Base-by-base conservation (phyloP, 2,888 invertebrate species). In the Nudaria mundana region DNA sequence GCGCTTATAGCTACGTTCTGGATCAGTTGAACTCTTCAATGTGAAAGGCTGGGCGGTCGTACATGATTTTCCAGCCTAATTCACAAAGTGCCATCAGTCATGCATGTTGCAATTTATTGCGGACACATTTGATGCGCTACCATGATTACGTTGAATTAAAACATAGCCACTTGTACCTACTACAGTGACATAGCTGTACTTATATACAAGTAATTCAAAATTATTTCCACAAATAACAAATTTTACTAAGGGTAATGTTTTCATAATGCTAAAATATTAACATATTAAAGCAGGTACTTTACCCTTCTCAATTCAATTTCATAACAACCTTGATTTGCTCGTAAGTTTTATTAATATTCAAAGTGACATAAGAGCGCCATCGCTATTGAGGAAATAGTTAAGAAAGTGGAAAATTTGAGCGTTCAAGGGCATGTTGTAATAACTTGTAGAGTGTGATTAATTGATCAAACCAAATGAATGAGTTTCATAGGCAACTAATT, bases 1-100 rank as follows among this genome's bases (percentile, higher is more conserved):
- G n/a, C n/a, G n/a, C n/a, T n/a, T n/a, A n/a, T n/a, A n/a, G n/a
- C n/a, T 18, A 20, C 8, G 20, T 20, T 20, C 7, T 20, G 5
- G 20, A 20, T 20, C 20, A 57, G 52, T 50, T 54, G 59, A 60
- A 56, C 53, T 51, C 49, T 44, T 67, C 57, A 63, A 74, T 76
- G 73, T 84, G 79, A 82, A 82, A 81, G 80, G 75, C 71, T 63
- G 56, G 61, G 47, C 56, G 55, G 67, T 57, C 66, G 67, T 64
- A 63, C 68, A 64, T 63, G 61, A 75, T 76, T 82, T 83, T 83
- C 78, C 83, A 69, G 64, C 77, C 82, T 73, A 76, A 72, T 83
- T 81, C 74, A 66, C 76, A 68, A 56, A 60, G 70, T 61, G 62
- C 62, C 60, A 66, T 69, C 65, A 55, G 58, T 56, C 40, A 35